These are phyloP conservation scores for Celastrina argiolus DNA, from an alignment of 2,888 invertebrate genomes.

Conservation along the genomic window DNA sequence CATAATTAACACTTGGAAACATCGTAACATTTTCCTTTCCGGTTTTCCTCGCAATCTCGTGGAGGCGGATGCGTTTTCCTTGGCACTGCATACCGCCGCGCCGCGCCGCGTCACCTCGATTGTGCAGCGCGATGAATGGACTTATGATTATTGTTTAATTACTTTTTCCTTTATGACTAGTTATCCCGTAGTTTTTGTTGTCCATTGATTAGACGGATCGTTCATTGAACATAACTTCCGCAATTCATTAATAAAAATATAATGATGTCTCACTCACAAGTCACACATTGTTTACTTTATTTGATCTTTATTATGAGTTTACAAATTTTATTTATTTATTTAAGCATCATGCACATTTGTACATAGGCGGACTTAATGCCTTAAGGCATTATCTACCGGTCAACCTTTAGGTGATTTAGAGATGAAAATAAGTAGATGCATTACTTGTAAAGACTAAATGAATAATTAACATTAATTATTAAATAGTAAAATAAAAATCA, in stretches of 20 bases:
- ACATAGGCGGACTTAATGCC: too few relatives aligned
- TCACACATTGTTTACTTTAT: too few relatives aligned
- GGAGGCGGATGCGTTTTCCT: slow-evolving; percentile 13
- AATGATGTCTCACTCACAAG: too few relatives aligned
- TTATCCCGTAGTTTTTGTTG: slow-evolving; percentile 8
- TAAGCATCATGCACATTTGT: too few relatives aligned
- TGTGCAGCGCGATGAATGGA: slow-evolving; percentile 1
- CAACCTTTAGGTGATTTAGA: too few relatives aligned
- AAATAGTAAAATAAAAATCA: too few relatives aligned
- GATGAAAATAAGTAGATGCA: too few relatives aligned
- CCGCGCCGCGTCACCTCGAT: neutral
- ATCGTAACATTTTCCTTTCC: slow-evolving; percentile 57
- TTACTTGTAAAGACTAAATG: too few relatives aligned
- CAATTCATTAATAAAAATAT: neutral
- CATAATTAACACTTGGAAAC: slow-evolving; percentile 40
- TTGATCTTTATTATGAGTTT: too few relatives aligned
- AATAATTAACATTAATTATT: too few relatives aligned
- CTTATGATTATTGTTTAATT: neutral
- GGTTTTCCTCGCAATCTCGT: slow-evolving; percentile 25
- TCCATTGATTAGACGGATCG: neutral
- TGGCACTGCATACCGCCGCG: neutral
- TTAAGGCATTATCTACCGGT: too few relatives aligned
- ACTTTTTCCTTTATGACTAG: neutral
- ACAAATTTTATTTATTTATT: too few relatives aligned
- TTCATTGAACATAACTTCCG: neutral